Evolutionary conservation across 2,888 invertebrate species (phyloP), one percentile per base, ranked within the genome.

Genomic region (Eulithis prunata): DNA sequence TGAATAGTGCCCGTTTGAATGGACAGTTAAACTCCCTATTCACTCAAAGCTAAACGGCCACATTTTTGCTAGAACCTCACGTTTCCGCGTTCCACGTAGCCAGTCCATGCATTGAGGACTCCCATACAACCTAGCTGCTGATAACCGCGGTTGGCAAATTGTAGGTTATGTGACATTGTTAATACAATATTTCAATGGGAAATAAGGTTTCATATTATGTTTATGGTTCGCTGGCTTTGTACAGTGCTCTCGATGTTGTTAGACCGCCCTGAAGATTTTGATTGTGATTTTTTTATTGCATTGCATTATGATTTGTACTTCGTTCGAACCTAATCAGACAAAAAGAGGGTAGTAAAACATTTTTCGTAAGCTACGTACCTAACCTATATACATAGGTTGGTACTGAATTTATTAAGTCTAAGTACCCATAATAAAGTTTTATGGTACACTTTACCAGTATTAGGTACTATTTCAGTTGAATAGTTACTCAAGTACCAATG

Each of bases 11-110:
- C 78, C 78, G 79, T 74, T 78, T 88, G 86, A 89, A 89, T 89
- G 88, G 87, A 86, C 83, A 85, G 85, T 89, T 86, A 85, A 88
- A 84, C 79, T 84, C 79, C 57, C 86, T 84, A 89, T 89, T 88
- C 86, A 87, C 87, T 87, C 85, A 86, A 79, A 81, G 80, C 75
- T 80, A 85, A 86, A 86, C 83, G 81, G 82, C 77, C 81, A 83
- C 82, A 87, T 86, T 87, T 87, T 88, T 86, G 85, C 81, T 73
- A 72, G 73, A 80, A 79, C 78, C 80, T 80, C 76, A 76, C 79
- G 83, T 85, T 89, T 89, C 88, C 88, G 88, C 88, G 80, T 88
- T 88, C 88, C 82, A 76, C 69, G 70, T 66, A 68, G 71, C 68
- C 57, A 36, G 53, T 36, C 32, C 64, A 71, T 73, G 74, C 73